Percentiles rank a stretch among this genome's conserved stretches.
Evolutionary conservation across 2,113 vertebrate species (phyloP).

Genomic region (Grantiella picta): DNA sequence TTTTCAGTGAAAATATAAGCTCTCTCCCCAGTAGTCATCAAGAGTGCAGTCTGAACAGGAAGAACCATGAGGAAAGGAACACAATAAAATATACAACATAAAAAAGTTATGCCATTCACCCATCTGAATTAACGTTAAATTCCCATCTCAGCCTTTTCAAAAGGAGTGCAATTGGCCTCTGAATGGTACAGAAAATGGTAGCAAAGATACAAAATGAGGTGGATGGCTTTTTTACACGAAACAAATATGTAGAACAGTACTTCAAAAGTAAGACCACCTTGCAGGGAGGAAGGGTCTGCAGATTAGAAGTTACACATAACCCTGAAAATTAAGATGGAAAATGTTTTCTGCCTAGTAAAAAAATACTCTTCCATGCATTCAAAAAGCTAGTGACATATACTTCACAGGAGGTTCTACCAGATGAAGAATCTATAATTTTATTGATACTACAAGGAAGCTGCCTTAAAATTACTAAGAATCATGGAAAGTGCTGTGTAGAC

Average conservation of each 20-base stretch:
- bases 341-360: not conserved
- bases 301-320: not conserved
- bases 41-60: not conserved
- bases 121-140: not conserved
- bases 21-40: not conserved
- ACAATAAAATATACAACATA: not conserved
- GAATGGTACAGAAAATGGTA: not conserved
- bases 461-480: slow-evolving; percentile 80
- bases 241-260: not conserved
- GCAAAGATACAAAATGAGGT: not conserved
- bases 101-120: not conserved
- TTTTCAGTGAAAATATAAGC: not conserved
- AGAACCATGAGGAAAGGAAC: not conserved
- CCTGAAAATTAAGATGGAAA: not conserved
- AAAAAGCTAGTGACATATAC: slow-evolving; percentile 75
- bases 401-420: slow-evolving; percentile 67
- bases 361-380: slow-evolving; percentile 76
- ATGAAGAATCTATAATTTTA: slow-evolving; percentile 73
- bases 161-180: not conserved
- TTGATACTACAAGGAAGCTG: slow-evolving; percentile 83
- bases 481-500: slow-evolving; percentile 72
- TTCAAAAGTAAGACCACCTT: not conserved
- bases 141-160: not conserved
- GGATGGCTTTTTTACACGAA: not conserved
- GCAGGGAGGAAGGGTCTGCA: not conserved